Percentiles rank a stretch among this genome's conserved stretches.
Evolutionary conservation across 2,113 vertebrate species (phyloP).

Genomic region (Ranitomeya variabilis): DNA sequence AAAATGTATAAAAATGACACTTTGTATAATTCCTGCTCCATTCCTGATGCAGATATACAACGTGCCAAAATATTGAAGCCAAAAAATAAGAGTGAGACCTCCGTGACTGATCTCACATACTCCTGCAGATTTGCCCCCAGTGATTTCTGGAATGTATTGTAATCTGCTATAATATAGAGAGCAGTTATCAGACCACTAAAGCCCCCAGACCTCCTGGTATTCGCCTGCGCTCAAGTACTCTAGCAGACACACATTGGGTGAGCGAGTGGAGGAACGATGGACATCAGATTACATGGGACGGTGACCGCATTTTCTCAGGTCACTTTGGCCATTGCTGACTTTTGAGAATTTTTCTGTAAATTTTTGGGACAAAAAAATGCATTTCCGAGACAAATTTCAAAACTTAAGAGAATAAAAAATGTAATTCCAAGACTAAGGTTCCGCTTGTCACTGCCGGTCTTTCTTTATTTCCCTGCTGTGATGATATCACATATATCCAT

Average conservation of each 20-base stretch:
- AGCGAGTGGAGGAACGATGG: not conserved
- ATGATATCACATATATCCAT: no score
- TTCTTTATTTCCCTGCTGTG: no score
- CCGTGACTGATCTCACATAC: not conserved
- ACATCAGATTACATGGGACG: not conserved
- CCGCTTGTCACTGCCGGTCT: no score
- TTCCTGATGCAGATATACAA: slow-evolving; percentile 1
- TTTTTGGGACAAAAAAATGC: not conserved
- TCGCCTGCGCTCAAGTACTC: slow-evolving; percentile 2
- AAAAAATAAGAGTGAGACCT: not conserved
- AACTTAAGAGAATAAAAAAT: no score
- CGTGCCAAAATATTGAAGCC: not conserved
- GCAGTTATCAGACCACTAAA: slow-evolving; percentile 33
- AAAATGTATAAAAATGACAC: not conserved
- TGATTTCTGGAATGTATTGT: slow-evolving; percentile 24
- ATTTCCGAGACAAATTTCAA: not conserved
- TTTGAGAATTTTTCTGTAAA: not conserved
- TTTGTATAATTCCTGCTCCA: not conserved
- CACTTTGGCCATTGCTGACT: not conserved
- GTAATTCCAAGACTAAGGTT: no score
- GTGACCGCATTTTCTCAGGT: not conserved
- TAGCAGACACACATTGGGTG: slow-evolving; percentile 22
- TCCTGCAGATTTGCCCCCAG: not conserved
- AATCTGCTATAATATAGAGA: slow-evolving; percentile 28
- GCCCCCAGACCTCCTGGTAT: slow-evolving; percentile 16